Evolutionary conservation across 2,888 invertebrate species (phyloP), one percentile per base, ranked within the genome.

Genomic region (Agapostemon virescens): DNA sequence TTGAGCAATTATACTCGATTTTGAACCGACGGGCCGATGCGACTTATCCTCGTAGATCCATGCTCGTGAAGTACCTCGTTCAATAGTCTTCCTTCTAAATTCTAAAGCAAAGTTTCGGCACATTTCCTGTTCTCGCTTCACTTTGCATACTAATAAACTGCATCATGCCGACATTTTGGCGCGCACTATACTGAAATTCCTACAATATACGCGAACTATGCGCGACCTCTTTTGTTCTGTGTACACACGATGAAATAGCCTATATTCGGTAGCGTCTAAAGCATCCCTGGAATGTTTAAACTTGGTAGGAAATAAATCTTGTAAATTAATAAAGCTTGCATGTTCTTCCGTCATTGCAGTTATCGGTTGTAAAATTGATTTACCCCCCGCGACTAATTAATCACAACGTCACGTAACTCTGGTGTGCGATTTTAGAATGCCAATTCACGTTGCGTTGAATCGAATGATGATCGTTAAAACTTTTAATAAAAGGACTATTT

Each of bases 161-260:
- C 40, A 30, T 7, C 20, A n/a, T n/a, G 52, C 26, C 73, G 55
- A 66, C 73, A 40, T 49, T 30, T 30, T 38, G 74, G 61, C 71
- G 38, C 69, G 55, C 20, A 38, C 45, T 45, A 63, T 63, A 52
- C 42, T 63, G 49, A 63, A 77, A 77, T 77, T 64, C 64, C 79
- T 26, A 3, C n/a, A 33, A 70, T 68, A 66, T 33, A 68, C 42
- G 79, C 38, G 30, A 80, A 73, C 80, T 80, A 80, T 80, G 72
- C 40, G 69, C 78, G 33, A 75, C 42, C 55, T 49, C 77, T 76
- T 76, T 79, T 76, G 78, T 79, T 49, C 45, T 33, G 38, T 26
- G 45, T 68, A 74, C 30, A 74, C 52, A 20, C 40, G 26, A 33
- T n/a, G 66, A 20, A 69, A 69, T 45, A 40, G 42, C 45, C 52